Evolutionary conservation across 2,888 invertebrate genomes (phyloP).

Genomic region (Nomada ruficornis): DNA sequence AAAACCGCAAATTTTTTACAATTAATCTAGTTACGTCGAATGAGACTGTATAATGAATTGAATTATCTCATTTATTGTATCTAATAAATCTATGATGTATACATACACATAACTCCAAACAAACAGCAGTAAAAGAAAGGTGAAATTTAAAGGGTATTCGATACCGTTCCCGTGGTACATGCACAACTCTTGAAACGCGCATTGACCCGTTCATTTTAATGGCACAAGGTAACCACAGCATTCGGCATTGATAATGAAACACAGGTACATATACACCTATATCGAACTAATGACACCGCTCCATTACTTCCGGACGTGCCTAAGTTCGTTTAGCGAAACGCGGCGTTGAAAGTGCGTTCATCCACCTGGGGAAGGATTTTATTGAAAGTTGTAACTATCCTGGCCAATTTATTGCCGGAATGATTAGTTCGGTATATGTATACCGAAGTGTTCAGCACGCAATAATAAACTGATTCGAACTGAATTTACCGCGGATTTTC

Average conservation of each 20-base stretch:
- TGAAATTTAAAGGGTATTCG: background rate
- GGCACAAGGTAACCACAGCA: slow-evolving; percentile 41
- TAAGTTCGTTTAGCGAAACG: slow-evolving; percentile 45
- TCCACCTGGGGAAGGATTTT: background rate
- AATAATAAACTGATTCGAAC: too few relatives aligned
- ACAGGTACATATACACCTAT: slow-evolving; percentile 31
- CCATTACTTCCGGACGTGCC: slow-evolving; percentile 63
- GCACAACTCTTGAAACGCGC: slow-evolving; percentile 39
- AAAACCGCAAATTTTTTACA: background rate
- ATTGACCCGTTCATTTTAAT: slow-evolving; percentile 52
- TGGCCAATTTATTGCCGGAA: background rate
- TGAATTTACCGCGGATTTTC: too few relatives aligned
- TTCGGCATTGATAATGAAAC: slow-evolving; percentile 70
- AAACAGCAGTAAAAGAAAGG: too few relatives aligned
- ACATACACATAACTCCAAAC: too few relatives aligned
- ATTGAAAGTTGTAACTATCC: background rate
- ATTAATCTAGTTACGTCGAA: too few relatives aligned
- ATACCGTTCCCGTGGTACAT: background rate
- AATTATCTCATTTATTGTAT: too few relatives aligned
- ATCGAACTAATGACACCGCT: slow-evolving; percentile 46
- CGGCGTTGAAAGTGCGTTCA: slow-evolving; percentile 11
- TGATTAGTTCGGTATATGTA: background rate
- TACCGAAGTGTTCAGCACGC: too few relatives aligned
- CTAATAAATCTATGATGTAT: too few relatives aligned
- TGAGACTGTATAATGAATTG: too few relatives aligned